These are phyloP conservation scores for Strigops habroptila DNA, from an alignment of 2,113 vertebrate species.

Conservation along the genomic window DNA sequence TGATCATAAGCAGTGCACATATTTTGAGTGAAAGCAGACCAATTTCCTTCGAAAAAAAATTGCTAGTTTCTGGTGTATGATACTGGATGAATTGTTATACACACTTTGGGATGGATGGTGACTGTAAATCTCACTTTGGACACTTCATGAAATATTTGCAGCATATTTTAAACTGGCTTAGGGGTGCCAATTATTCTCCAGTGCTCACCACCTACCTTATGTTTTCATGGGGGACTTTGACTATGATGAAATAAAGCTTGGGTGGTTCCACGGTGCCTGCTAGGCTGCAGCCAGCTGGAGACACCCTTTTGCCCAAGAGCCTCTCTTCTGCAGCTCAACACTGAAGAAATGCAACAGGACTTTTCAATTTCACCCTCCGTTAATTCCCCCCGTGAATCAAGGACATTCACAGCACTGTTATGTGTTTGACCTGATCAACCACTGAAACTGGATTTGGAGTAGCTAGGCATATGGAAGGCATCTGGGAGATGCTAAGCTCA, in stretches of 20 bases:
- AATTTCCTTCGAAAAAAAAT: background rate
- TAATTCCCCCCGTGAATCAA: background rate
- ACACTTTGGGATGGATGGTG: background rate
- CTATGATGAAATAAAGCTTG: background rate
- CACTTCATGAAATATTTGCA: background rate
- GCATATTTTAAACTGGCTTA: background rate
- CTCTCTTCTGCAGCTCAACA: background rate
- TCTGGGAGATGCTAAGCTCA: background rate
- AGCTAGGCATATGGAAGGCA: background rate
- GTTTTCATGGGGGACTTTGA: background rate
- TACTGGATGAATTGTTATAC: background rate
- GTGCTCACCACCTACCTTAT: background rate
- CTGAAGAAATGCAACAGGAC: background rate
- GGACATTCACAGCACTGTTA: background rate
- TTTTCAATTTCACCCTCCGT: background rate
- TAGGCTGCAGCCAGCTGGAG: background rate
- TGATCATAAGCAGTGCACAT: background rate
- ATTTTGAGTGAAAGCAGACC: background rate
- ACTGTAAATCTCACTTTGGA: background rate
- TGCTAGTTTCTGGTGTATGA: background rate
- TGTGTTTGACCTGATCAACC: background rate
- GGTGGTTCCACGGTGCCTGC: rapidly evolving
- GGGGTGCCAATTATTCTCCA: background rate
- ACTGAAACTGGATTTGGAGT: background rate
- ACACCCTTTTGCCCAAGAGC: background rate